phyloP scores from a whole-genome alignment of 2,888 invertebrate genomes.

The Nomada ferruginata region DNA sequence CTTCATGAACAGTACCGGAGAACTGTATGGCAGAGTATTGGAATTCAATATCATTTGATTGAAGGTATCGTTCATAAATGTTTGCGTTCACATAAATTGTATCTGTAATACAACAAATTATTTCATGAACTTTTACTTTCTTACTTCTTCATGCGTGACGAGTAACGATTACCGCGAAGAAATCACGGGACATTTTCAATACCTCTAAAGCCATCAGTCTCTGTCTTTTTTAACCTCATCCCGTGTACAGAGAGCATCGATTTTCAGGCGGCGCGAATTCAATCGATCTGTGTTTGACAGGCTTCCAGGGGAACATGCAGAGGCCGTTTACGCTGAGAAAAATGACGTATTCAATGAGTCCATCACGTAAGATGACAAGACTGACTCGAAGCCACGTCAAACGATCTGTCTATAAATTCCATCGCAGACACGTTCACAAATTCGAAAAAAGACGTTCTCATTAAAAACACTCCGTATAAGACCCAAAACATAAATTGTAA shows the following conservation, averaged over 20 bases:
- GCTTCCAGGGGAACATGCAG: background rate
- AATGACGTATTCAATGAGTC: background rate
- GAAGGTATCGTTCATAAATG: too few species aligned
- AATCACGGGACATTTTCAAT: background rate
- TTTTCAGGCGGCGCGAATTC: background rate
- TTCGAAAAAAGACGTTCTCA: too few species aligned
- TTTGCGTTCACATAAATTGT: too few species aligned
- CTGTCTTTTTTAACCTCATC: background rate
- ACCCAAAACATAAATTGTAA: too few species aligned
- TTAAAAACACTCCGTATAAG: too few species aligned
- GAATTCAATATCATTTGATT: too few species aligned
- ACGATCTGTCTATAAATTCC: background rate
- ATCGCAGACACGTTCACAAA: background rate
- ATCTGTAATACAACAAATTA: too few species aligned
- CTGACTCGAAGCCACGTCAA: background rate
- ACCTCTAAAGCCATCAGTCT: background rate
- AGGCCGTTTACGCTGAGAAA: background rate
- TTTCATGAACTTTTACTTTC: too few species aligned
- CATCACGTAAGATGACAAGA: background rate
- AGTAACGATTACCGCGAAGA: background rate
- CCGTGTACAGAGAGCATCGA: background rate
- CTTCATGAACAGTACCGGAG: too few species aligned
- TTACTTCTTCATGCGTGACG: too few species aligned
- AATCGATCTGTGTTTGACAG: slow-evolving; percentile 3
- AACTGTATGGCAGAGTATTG: too few species aligned